Evolutionary conservation across 2,888 invertebrate species (phyloP).

Genomic region (Melanchra persicariae): DNA sequence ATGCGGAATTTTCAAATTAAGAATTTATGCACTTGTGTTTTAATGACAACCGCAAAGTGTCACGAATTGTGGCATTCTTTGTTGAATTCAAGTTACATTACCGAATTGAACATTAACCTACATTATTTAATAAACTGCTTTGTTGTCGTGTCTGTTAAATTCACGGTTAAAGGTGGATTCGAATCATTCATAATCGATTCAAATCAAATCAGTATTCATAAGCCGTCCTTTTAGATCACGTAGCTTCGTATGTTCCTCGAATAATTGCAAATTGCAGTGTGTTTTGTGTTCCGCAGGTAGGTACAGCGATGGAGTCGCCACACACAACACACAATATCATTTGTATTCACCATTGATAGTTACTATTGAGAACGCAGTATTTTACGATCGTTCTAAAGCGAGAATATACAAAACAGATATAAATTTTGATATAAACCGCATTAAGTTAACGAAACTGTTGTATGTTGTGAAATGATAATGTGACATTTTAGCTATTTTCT

Average conservation of each 20-base stretch:
- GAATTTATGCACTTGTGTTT: slow-evolving; percentile 10
- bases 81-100: slow-evolving; percentile 14
- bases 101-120: slow-evolving; percentile 39
- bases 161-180: slow-evolving; percentile 19
- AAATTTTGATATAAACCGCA: slow-evolving; percentile 54
- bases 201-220: slow-evolving; percentile 58
- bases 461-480: slow-evolving; percentile 41
- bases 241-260: slow-evolving; percentile 63
- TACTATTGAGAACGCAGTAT: slow-evolving; percentile 59
- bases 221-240: slow-evolving; percentile 51
- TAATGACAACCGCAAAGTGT: slow-evolving; percentile 24
- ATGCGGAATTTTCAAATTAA: not conserved
- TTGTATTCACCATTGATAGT: slow-evolving; percentile 70
- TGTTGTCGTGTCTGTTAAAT: slow-evolving; percentile 1
- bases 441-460: slow-evolving; percentile 47
- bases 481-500: slow-evolving; percentile 38
- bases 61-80: slow-evolving; percentile 24
- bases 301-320: slow-evolving; percentile 30
- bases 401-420: slow-evolving; percentile 51
- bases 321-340: slow-evolving; percentile 63
- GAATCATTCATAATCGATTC: slow-evolving; percentile 40
- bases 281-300: slow-evolving; percentile 38
- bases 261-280: slow-evolving; percentile 65
- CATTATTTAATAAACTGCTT: slow-evolving; percentile 4
- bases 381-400: slow-evolving; percentile 58